Evolutionary conservation across 2,113 vertebrate species (phyloP).

Genomic region (Platycercus adscitus): DNA sequence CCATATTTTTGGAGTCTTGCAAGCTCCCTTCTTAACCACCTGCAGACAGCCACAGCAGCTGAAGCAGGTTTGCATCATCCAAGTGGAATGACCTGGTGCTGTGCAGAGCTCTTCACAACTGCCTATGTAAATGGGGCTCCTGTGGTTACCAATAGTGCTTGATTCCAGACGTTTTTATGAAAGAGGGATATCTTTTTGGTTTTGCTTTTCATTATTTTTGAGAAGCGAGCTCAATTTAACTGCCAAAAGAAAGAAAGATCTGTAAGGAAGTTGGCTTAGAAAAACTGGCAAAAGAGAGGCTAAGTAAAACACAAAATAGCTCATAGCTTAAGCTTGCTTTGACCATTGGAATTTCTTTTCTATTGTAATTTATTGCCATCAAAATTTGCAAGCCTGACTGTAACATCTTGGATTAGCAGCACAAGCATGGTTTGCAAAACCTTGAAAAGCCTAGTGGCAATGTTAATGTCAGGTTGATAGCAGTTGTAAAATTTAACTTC

Average conservation of each 20-base stretch:
- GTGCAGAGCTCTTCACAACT: background rate
- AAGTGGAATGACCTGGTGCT: background rate
- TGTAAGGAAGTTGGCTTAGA: background rate
- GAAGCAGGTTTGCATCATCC: background rate
- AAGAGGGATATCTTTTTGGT: background rate
- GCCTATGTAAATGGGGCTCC: background rate
- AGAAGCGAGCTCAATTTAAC: background rate
- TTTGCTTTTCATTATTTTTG: background rate
- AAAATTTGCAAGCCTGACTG: background rate
- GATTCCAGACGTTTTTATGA: background rate
- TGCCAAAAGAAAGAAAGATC: background rate
- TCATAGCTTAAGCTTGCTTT: background rate
- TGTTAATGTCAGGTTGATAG: slow-evolving; percentile 1
- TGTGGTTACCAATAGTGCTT: background rate
- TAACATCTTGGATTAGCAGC: background rate
- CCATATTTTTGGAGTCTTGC: background rate
- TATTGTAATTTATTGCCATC: background rate
- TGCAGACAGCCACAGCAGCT: background rate
- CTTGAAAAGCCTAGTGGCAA: background rate
- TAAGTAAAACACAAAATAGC: background rate
- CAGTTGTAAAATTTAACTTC: slow-evolving; percentile 19
- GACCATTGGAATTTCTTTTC: background rate
- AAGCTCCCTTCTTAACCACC: background rate
- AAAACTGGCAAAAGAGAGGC: background rate
- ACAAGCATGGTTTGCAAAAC: background rate